phyloP scores from a whole-genome alignment of 2,888 invertebrate species.

The Timema podura region DNA sequence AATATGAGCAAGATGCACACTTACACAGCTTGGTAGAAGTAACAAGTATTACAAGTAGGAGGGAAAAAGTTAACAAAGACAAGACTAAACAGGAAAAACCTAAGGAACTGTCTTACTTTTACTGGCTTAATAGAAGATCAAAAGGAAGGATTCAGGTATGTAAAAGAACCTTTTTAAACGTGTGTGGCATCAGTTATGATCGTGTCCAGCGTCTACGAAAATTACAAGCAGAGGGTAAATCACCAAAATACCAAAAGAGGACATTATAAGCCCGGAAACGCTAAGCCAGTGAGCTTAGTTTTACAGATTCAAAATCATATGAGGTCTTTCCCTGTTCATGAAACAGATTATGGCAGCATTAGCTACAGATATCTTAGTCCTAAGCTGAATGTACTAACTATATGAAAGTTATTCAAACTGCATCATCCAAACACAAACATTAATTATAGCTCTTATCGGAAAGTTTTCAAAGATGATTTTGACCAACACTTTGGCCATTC shows the following conservation, averaged over 20 bases:
- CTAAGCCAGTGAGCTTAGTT: neutral
- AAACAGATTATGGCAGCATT: neutral
- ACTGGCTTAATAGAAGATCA: neutral
- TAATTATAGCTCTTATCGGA: neutral
- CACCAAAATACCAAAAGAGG: neutral
- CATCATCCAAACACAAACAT: neutral
- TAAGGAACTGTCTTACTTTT: too few species aligned
- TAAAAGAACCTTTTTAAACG: neutral
- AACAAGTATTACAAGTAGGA: too few species aligned
- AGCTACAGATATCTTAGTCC: neutral
- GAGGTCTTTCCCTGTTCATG: neutral
- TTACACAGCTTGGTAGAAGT: too few species aligned
- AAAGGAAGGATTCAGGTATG: slow-evolving; percentile 5
- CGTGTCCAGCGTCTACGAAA: neutral
- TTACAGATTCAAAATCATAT: neutral
- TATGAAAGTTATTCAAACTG: neutral
- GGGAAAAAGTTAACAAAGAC: too few species aligned
- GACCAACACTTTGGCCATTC: too few species aligned
- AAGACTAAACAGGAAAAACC: too few species aligned
- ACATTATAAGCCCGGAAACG: neutral
- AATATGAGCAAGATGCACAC: too few species aligned
- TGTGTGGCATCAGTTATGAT: neutral
- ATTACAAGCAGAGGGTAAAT: too few species aligned
- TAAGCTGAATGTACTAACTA: neutral
- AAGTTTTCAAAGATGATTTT: too few species aligned